Conservation (phyloP, 2,113 vertebrate species). For the Boleophthalmus pectinirostris region DNA sequence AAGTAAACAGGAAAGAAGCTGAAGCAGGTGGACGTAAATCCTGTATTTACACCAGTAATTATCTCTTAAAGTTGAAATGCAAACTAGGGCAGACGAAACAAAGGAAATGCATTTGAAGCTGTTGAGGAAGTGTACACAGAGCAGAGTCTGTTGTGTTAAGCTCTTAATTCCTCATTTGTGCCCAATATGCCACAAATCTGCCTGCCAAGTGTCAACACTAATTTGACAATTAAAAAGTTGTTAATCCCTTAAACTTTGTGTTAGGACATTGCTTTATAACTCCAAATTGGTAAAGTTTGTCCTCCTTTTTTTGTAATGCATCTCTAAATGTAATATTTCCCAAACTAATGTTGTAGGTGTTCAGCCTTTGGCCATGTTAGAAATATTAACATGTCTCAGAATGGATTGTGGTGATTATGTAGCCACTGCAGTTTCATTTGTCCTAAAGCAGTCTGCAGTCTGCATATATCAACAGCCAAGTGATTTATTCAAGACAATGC, state of each 20-base stretch:
- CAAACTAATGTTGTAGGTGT: not conserved
- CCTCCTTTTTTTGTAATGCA: not conserved
- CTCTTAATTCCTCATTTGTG: slow-evolving; percentile 14
- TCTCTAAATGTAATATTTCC: not conserved
- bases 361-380: not conserved
- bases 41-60: not conserved
- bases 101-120: not conserved
- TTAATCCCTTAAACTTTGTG: not conserved
- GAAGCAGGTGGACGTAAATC: not conserved
- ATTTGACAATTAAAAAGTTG: not conserved
- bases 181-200: not conserved
- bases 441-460: slow-evolving; percentile 3
- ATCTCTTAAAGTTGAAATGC: slow-evolving; percentile 14
- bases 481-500: not conserved
- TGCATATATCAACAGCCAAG: not conserved
- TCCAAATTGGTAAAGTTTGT: not conserved
- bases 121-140: slow-evolving; percentile 7
- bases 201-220: not conserved
- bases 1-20: not conserved
- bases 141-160: slow-evolving; percentile 18
- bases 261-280: not conserved
- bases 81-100: slow-evolving; percentile 8
- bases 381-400: slow-evolving; percentile 10
- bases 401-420: not conserved
- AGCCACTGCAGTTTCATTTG: not conserved